phyloP scores from a whole-genome alignment of 2,888 invertebrate genomes.

The Sphecodes monilicornis region DNA sequence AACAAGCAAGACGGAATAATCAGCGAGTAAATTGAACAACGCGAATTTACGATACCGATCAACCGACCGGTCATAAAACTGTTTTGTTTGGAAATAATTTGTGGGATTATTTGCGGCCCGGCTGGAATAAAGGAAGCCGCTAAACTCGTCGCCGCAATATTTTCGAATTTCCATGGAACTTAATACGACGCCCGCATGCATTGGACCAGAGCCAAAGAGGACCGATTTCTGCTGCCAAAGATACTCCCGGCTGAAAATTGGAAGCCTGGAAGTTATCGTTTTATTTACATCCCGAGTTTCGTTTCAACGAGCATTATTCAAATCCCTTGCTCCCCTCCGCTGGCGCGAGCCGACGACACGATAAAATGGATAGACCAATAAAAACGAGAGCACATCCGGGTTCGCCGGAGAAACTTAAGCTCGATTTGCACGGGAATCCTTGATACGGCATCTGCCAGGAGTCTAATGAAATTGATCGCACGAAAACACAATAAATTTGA shows the following conservation, averaged over 20 bases:
- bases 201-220: conserved; percentile 61
- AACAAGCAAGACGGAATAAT: neutral
- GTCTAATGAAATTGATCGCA: conserved; percentile 3
- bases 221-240: conserved; percentile 50
- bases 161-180: conserved; percentile 38
- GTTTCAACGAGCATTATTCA: conserved; percentile 56
- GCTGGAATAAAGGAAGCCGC: neutral
- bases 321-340: conserved; percentile 35
- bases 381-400: conserved; percentile 5
- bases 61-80: neutral
- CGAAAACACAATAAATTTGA: neutral
- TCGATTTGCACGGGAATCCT: neutral
- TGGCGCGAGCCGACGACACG: conserved; percentile 27
- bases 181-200: conserved; percentile 40
- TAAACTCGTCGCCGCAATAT: conserved; percentile 27
- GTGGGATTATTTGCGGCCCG: conserved; percentile 6
- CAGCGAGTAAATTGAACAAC: neutral
- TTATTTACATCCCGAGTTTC: conserved; percentile 65
- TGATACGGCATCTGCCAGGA: conserved; percentile 6
- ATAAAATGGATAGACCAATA: conserved; percentile 24
- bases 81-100: conserved; percentile 3
- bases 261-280: conserved; percentile 60
- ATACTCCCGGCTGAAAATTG: conserved; percentile 48
- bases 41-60: neutral
- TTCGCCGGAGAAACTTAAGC: neutral